Evolutionary conservation across 1,140 invertebrate genomes (phyloP).

Genomic region (Habropoda laboriosa): DNA sequence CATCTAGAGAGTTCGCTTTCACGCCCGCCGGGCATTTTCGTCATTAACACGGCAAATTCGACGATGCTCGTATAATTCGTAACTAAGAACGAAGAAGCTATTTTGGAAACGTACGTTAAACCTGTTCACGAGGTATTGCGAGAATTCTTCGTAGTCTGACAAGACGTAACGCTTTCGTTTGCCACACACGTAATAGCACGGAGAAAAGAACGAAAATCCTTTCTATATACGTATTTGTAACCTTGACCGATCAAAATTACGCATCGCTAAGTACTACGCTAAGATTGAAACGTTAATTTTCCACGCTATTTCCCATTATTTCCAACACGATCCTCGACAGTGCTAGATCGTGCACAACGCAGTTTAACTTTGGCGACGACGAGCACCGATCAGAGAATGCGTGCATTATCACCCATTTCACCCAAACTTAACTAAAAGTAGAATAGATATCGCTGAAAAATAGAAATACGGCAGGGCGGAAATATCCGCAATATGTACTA

Average conservation of each 20-base stretch:
- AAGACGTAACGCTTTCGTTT: slow-evolving; percentile 33
- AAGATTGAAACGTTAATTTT: no score
- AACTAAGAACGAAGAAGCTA: slow-evolving; percentile 22
- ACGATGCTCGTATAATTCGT: slow-evolving; percentile 13
- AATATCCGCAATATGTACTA: slow-evolving; percentile 45
- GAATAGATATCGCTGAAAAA: background rate
- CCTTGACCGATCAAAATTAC: slow-evolving; percentile 31
- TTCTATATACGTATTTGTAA: background rate
- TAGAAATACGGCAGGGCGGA: background rate
- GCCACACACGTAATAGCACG: background rate
- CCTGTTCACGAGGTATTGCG: slow-evolving; percentile 26
- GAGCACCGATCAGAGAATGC: no score
- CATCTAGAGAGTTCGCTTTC: slow-evolving; percentile 46
- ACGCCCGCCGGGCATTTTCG: slow-evolving; percentile 40
- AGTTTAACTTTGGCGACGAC: no score
- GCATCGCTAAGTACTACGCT: background rate
- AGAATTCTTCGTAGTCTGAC: slow-evolving; percentile 5
- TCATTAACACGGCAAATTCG: slow-evolving; percentile 24
- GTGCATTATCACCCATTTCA: no score
- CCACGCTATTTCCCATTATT: no score
- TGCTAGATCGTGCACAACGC: no score
- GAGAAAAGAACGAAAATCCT: slow-evolving; percentile 2
- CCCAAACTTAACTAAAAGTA: no score
- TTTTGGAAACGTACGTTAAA: slow-evolving; percentile 24
- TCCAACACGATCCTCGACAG: no score